Evolutionary conservation across 2,888 invertebrate genomes (phyloP).

Genomic region (Eupelmus urozonus): DNA sequence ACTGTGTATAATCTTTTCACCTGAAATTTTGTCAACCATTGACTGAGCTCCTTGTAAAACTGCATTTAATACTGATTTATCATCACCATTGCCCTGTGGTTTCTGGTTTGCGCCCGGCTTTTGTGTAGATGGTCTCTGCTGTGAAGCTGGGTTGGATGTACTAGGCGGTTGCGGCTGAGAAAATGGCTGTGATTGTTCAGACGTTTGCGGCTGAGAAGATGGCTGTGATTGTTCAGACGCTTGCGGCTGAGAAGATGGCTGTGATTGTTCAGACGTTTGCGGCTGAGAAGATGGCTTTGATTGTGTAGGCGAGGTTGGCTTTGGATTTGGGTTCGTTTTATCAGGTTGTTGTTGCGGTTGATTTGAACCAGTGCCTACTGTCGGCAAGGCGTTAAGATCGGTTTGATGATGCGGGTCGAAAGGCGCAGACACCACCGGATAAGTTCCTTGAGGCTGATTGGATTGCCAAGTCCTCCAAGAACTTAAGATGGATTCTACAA

Average conservation of each 20-base stretch:
- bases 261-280: not conserved
- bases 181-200: not conserved
- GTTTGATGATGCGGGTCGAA: not conserved
- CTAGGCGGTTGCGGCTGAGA: too few species aligned
- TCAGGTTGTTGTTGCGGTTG: not conserved
- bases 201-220: conserved; percentile 5
- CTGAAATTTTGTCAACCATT: conserved; percentile 30
- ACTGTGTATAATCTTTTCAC: conserved; percentile 14
- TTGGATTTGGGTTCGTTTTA: not conserved
- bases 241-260: not conserved
- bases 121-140: too few species aligned
- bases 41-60: not conserved
- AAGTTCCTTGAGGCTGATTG: not conserved
- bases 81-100: not conserved
- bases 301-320: not conserved
- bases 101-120: not conserved
- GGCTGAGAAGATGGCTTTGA: not conserved
- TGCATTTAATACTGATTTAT: not conserved
- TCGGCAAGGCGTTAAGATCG: not conserved
- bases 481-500: conserved; percentile 8
- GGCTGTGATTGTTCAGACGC: not conserved
- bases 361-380: not conserved
- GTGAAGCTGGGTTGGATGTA: too few species aligned
- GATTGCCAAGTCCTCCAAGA: conserved; percentile 42
- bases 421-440: not conserved